Evolutionary conservation across 2,797 vertebrate species (phyloP).

Genomic region (Euthynnus affinis): DNA sequence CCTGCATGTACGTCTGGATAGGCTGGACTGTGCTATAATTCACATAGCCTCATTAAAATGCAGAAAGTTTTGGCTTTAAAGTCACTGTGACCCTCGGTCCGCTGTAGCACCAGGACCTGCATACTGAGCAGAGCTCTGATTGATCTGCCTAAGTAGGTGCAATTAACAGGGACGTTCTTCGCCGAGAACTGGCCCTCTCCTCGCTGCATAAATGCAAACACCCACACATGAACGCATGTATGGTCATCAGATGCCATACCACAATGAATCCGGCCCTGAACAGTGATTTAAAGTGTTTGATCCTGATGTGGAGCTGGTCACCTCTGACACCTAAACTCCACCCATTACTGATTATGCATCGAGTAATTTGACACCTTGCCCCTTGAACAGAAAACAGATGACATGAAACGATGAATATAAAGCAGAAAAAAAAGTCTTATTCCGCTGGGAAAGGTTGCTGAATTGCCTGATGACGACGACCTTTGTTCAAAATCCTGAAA

Average conservation of each 20-base stretch:
- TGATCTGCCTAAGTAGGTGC: slow-evolving; percentile 83
- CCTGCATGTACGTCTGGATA: slow-evolving; percentile 56
- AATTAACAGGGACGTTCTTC: slow-evolving; percentile 77
- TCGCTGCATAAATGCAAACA: slow-evolving; percentile 40
- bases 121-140: slow-evolving; percentile 80
- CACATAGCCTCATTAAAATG: slow-evolving; percentile 84
- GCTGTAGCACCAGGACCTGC: slow-evolving; percentile 59
- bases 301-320: slow-evolving; percentile 46
- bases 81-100: slow-evolving; percentile 78
- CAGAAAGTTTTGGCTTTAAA: slow-evolving; percentile 77
- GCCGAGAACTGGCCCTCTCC: slow-evolving; percentile 34
- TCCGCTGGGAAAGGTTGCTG: slow-evolving; percentile 46
- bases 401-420: slow-evolving; percentile 67
- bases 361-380: slow-evolving; percentile 57
- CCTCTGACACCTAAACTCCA: slow-evolving; percentile 64
- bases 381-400: slow-evolving; percentile 55
- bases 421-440: slow-evolving; percentile 34
- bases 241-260: slow-evolving; percentile 45
- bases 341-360: slow-evolving; percentile 67
- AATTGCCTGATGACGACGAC: slow-evolving; percentile 57
- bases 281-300: slow-evolving; percentile 59
- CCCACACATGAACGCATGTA: slow-evolving; percentile 36
- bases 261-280: slow-evolving; percentile 25
- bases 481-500: slow-evolving; percentile 67
- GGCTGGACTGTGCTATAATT: slow-evolving; percentile 64